Conservation (phyloP, 2,113 vertebrate genomes). For the Ophthalmolycus amberensis region DNA sequence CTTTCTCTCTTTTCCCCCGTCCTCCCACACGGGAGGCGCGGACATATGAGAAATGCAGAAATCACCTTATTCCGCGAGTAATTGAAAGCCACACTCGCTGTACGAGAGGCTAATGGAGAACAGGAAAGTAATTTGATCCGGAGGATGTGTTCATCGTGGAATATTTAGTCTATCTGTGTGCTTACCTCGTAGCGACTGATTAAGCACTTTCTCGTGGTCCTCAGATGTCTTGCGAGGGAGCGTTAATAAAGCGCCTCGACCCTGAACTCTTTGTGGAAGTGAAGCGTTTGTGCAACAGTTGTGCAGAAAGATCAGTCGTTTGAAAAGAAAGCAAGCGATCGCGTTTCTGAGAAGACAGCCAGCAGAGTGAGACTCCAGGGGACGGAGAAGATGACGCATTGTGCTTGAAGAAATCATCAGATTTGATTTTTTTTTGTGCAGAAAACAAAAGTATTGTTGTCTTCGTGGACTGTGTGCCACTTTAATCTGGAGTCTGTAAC, state of each 20-base stretch:
- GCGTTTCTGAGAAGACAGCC: conserved; percentile 31
- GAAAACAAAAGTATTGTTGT: not conserved
- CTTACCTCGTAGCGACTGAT: conserved; percentile 33
- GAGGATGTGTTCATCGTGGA: conserved; percentile 31
- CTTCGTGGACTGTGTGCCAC: not conserved
- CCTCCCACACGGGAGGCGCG: conserved; percentile 44
- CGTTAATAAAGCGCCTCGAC: conserved; percentile 23
- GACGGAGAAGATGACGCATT: not conserved
- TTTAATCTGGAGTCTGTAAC: not conserved
- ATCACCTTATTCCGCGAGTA: conserved; percentile 51
- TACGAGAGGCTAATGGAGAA: conserved; percentile 57
- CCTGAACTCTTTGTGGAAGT: not conserved
- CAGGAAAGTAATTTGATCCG: conserved; percentile 50
- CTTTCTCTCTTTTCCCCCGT: conserved; percentile 26
- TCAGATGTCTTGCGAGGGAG: conserved; percentile 7
- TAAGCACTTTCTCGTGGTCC: conserved; percentile 15
- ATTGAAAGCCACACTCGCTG: conserved; percentile 61
- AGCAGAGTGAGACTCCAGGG: not conserved
- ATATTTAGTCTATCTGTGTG: conserved; percentile 48
- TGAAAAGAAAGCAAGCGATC: not conserved
- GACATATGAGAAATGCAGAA: conserved; percentile 57
- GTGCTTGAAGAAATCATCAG: not conserved
- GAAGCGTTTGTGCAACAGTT: conserved; percentile 24
- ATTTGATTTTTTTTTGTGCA: not conserved
- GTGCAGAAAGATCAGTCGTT: conserved; percentile 10